A percentile compares a stretch with the other conserved stretches of the same genome.
Evolutionary conservation across 53 echinoderm and acorn worm species (phyloP).

Genomic region (Paracentrotus lividus): DNA sequence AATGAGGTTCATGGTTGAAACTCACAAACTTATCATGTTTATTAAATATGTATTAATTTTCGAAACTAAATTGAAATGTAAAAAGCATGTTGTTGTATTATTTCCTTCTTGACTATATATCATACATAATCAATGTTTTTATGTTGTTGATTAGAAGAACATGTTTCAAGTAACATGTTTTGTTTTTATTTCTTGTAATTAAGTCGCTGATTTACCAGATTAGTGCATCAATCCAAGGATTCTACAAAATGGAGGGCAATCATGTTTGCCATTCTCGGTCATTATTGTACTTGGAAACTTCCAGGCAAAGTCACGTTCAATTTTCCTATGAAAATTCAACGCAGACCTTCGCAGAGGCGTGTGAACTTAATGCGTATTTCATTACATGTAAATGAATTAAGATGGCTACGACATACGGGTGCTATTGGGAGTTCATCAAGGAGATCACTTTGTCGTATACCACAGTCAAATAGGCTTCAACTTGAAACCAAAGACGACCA

Average conservation of each 20-base stretch:
- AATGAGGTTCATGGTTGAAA: too few species aligned
- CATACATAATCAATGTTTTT: too few species aligned
- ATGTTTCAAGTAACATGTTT: neutral
- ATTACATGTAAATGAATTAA: conserved; percentile 47
- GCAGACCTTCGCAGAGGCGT: conserved; percentile 8
- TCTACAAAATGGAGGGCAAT: neutral
- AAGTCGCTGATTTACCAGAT: neutral
- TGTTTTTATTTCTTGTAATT: neutral
- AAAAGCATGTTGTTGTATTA: too few species aligned
- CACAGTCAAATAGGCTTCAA: neutral
- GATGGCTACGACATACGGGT: neutral
- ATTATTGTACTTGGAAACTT: neutral
- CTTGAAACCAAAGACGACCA: neutral
- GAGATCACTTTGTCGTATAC: neutral
- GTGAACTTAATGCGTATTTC: conserved; percentile 21
- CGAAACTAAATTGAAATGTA: too few species aligned
- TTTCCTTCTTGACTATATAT: too few species aligned
- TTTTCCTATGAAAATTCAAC: conserved; percentile 32
- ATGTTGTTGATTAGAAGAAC: neutral
- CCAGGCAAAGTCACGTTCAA: neutral
- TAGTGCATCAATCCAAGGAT: neutral
- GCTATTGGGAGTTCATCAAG: conserved; percentile 21
- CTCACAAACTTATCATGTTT: too few species aligned
- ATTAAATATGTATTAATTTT: too few species aligned
- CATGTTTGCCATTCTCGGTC: neutral